Evolutionary conservation across 92 coral and sea anemone species (phyloP).

Genomic region (Paramuricea clavata): DNA sequence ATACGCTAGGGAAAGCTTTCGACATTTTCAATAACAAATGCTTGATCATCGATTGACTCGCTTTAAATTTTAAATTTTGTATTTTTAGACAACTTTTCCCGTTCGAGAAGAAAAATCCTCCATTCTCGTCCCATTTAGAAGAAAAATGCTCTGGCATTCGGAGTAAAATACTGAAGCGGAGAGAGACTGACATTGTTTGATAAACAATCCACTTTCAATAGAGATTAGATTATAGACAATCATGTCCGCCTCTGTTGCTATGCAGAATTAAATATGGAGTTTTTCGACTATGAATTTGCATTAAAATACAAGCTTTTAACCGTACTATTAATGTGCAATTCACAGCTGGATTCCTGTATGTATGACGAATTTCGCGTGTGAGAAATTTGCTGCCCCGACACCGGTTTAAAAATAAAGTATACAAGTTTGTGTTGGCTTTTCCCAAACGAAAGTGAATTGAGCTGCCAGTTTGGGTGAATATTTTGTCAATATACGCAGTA

Average conservation of each 20-base stretch:
- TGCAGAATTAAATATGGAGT: conserved; percentile 13
- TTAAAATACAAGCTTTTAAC: neutral
- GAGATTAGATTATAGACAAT: neutral
- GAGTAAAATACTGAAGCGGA: too few species aligned
- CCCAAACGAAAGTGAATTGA: neutral
- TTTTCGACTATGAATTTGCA: conserved; percentile 22
- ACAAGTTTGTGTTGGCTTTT: neutral
- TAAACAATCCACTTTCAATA: neutral
- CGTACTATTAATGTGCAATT: conserved; percentile 2
- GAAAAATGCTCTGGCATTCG: too few species aligned
- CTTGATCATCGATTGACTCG: too few species aligned
- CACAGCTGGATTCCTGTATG: neutral
- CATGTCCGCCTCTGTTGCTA: neutral
- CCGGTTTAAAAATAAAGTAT: neutral
- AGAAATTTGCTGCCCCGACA: neutral
- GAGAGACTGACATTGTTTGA: too few species aligned
- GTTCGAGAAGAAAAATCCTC: too few species aligned
- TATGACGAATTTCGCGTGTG: neutral
- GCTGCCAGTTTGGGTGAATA: neutral
- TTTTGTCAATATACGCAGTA: neutral
- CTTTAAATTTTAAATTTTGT: too few species aligned
- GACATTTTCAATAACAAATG: too few species aligned
- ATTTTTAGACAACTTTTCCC: too few species aligned
- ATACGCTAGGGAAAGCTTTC: too few species aligned
- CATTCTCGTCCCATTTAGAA: too few species aligned